Conservation (phyloP, 2,888 invertebrate genomes). For the Euplagia quadripunctaria region DNA sequence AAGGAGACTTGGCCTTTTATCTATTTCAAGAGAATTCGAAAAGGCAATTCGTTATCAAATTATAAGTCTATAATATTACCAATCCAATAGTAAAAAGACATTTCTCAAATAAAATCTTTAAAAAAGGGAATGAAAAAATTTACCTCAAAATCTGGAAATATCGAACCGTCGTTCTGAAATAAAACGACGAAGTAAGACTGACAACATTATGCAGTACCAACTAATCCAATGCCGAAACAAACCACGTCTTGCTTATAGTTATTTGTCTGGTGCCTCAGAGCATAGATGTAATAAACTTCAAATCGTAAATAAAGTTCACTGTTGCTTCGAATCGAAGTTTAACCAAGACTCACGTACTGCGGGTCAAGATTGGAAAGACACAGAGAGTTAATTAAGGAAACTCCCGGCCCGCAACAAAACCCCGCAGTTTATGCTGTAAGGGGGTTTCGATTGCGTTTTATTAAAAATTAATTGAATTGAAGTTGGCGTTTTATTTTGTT, state of each 20-base stretch:
- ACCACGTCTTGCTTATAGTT: background rate
- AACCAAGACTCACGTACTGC: conserved; percentile 35
- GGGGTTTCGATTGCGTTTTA: conserved; percentile 57
- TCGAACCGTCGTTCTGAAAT: background rate
- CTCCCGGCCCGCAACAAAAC: conserved; percentile 56
- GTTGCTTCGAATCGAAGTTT: conserved; percentile 39
- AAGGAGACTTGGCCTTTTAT: too few relatives aligned
- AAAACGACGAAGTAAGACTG: background rate
- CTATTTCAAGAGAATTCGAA: too few relatives aligned
- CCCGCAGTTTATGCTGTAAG: conserved; percentile 56
- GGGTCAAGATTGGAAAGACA: conserved; percentile 53
- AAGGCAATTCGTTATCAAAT: too few relatives aligned
- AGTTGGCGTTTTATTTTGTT: conserved; percentile 41
- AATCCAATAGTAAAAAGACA: too few relatives aligned
- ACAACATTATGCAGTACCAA: background rate
- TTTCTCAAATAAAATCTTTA: too few relatives aligned
- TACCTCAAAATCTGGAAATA: background rate
- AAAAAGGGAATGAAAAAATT: too few relatives aligned
- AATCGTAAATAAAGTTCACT: conserved; percentile 28
- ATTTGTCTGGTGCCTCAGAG: conserved; percentile 3
- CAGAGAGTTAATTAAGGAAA: conserved; percentile 51
- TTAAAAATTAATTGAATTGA: conserved; percentile 63
- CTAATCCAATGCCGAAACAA: background rate
- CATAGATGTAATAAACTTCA: conserved; percentile 20
- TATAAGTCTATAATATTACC: too few relatives aligned